Percentiles rank a stretch among this genome's conserved stretches.
Evolutionary conservation across 2,888 invertebrate genomes (phyloP).

Genomic region (Diplazon laetatorius): DNA sequence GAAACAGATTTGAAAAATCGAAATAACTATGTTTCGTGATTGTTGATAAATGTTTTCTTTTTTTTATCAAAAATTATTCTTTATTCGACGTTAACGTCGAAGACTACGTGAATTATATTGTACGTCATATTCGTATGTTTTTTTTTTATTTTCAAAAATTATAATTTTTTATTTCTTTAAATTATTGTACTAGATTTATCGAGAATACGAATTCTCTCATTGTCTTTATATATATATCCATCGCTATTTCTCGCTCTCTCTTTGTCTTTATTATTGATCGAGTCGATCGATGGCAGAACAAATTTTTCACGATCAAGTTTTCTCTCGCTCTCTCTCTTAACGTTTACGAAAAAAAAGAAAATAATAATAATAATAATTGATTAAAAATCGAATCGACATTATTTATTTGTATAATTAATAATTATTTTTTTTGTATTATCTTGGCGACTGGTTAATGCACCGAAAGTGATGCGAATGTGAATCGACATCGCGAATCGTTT

Average conservation of each 20-base stretch:
- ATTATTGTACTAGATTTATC: conserved; percentile 50
- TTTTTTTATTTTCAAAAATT: no score
- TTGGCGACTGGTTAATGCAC: conserved; percentile 22
- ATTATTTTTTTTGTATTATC: background rate
- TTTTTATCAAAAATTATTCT: no score
- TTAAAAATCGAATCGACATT: conserved; percentile 1
- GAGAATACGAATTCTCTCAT: conserved; percentile 13
- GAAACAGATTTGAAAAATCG: background rate
- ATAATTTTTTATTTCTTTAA: no score
- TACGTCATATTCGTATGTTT: conserved; percentile 41
- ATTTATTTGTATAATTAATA: no score
- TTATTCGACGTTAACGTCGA: conserved; percentile 6
- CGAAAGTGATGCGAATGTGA: conserved; percentile 1
- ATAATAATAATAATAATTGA: background rate
- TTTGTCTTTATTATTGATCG: background rate
- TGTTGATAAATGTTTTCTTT: conserved; percentile 33
- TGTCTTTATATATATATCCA: background rate
- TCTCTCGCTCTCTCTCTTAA: no score
- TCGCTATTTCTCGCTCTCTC: background rate
- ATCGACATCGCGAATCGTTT: conserved; percentile 13
- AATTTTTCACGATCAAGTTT: no score
- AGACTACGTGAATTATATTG: conserved; percentile 34
- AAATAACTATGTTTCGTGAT: conserved; percentile 22
- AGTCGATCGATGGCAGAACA: background rate
- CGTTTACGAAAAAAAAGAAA: no score